Evolutionary conservation across 2,113 vertebrate species (phyloP).

Genomic region (Chinchilla lanigera): DNA sequence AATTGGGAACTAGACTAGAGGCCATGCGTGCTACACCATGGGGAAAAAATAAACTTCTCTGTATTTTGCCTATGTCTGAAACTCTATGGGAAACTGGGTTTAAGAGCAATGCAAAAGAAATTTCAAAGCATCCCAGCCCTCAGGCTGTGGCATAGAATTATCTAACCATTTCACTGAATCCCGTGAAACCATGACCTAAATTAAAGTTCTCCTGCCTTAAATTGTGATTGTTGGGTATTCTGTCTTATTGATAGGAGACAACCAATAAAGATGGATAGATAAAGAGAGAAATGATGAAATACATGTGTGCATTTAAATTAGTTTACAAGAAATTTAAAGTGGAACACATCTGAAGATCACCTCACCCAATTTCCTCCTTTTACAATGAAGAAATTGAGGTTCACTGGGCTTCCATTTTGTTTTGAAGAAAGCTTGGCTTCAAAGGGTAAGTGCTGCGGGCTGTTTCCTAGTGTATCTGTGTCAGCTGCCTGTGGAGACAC

Average conservation of each 20-base stretch:
- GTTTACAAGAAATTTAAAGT: background rate
- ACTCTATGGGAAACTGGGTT: background rate
- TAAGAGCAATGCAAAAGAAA: background rate
- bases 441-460: fast-evolving
- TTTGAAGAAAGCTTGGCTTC: background rate
- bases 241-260: background rate
- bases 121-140: background rate
- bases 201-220: background rate
- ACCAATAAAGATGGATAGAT: background rate
- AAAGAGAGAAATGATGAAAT: background rate
- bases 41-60: background rate
- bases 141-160: background rate
- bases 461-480: background rate
- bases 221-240: background rate
- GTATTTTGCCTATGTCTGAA: background rate
- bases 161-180: background rate
- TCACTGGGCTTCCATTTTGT: background rate
- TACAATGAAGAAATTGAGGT: fast-evolving
- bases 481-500: fast-evolving
- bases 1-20: background rate
- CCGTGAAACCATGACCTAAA: background rate
- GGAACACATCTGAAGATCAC: background rate
- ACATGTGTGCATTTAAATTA: background rate
- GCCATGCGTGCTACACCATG: background rate
- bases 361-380: background rate